Base-by-base conservation (phyloP, 2,888 invertebrate genomes). In the Drosophila peninsularis region DNA sequence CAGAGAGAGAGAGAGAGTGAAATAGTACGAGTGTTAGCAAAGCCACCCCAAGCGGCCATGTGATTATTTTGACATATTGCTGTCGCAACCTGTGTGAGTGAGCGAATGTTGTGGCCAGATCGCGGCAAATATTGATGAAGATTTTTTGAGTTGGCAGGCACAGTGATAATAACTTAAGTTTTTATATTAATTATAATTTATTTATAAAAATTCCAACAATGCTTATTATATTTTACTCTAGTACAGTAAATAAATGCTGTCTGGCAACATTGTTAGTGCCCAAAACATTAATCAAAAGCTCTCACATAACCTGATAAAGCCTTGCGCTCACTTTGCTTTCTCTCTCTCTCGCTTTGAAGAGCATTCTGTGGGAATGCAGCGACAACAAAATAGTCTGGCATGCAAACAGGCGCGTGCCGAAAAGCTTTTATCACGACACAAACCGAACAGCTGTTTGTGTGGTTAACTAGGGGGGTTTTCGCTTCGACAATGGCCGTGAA, bases 331-430 rank as follows among this genome's bases (percentile, higher is more conserved):
- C 27, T 30, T 7, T 30, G 1, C 27, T 27, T 7, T 6, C 27
- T 6, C 27, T 30, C 27, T 30, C 27, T 30, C 27, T 27, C 37
- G 41, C 39, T 39, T 37, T 45, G 1, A 27, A n/a, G 39, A 56
- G 53, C 10, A 21, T 21, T n/a, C 7, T 37, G 21, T 17, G 37
- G 27, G 21, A 37, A 30, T 70, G 64, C 72, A 60, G 27, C 39
- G 39, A 50, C 37, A 57, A 21, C 52, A 41, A 70, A 54, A 69
- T 67, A 45, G 64, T 56, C 47, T 68, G 58, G 78, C 71, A 75
- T 83, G 82, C 82, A 71, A 84, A 70, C 72, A 81, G 88, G 89
- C 83, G 83, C 89, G 68, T 80, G 81, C 17, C 70, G 14, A 66
- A 64, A 68, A 81, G 78, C 81, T 81, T 80, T 70, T 52, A 34